Conservation (phyloP, 2,888 invertebrate genomes). For the Parthenolecanium corni region DNA sequence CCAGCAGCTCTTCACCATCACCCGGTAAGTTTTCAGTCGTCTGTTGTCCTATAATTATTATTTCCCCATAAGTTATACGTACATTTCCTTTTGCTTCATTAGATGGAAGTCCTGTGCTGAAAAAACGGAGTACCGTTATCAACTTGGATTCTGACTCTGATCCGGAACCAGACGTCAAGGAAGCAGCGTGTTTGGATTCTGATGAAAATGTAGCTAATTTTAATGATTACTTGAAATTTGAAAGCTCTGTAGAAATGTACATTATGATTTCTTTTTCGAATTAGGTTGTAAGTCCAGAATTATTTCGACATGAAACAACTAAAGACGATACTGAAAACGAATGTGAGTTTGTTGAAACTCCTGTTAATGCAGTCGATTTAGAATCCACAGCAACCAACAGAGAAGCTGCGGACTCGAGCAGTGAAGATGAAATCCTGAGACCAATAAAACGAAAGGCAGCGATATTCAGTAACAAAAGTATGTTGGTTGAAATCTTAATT, state of each 20-base stretch:
- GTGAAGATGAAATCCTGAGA: constrained; percentile 10
- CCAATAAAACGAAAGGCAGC: constrained; percentile 10
- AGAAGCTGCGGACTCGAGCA: neutral
- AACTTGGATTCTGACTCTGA: constrained; percentile 12
- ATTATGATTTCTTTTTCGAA: too few relatives aligned
- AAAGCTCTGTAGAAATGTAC: too few relatives aligned
- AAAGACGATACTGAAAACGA: neutral
- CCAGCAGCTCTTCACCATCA: neutral
- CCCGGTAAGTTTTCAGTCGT: neutral
- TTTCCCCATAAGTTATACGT: too few relatives aligned
- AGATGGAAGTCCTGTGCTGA: constrained; percentile 5
- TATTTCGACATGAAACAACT: neutral
- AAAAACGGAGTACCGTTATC: neutral
- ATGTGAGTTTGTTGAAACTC: neutral
- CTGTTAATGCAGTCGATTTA: neutral
- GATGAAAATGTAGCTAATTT: constrained; percentile 9
- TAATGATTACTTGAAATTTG: too few relatives aligned
- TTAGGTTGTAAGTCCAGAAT: neutral
- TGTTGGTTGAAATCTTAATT: neutral
- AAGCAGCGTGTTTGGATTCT: neutral
- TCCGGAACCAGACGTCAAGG: neutral
- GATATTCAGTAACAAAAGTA: neutral
- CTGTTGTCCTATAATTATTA: too few relatives aligned
- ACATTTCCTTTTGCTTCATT: neutral
- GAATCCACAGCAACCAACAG: neutral